These are phyloP conservation scores for Eptatretus atami DNA, from an alignment of 2,797 vertebrate species.

Conservation along the genomic window DNA sequence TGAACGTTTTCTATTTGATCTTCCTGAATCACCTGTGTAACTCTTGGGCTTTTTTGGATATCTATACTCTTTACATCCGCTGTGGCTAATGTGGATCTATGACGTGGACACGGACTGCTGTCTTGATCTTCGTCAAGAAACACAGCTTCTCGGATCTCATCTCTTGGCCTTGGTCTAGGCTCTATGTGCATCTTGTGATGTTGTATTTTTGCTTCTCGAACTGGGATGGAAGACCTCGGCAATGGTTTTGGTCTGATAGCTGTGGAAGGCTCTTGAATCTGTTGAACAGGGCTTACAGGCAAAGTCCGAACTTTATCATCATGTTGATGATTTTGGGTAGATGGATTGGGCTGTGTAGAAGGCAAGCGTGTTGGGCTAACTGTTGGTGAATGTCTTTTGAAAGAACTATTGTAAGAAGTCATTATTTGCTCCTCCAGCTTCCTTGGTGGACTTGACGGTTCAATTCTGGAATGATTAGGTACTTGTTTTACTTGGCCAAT, in stretches of 20 bases:
- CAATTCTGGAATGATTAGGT: neutral
- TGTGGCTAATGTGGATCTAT: neutral
- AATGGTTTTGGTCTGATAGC: neutral
- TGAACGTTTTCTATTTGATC: conserved; percentile 2
- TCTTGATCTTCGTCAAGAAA: conserved; percentile 5
- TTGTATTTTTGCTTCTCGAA: neutral
- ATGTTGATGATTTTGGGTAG: too few relatives aligned
- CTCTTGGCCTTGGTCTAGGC: neutral
- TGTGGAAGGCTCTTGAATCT: too few relatives aligned
- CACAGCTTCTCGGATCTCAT: neutral
- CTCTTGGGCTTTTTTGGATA: conserved; percentile 4
- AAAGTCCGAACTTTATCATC: too few relatives aligned
- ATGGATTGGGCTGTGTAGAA: too few relatives aligned
- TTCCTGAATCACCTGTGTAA: conserved; percentile 1
- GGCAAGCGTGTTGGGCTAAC: too few relatives aligned
- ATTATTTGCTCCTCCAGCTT: too few relatives aligned
- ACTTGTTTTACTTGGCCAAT: neutral
- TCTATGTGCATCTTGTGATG: neutral
- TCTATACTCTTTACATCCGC: neutral
- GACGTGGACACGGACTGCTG: neutral
- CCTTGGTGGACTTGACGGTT: neutral
- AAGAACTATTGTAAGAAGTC: too few relatives aligned
- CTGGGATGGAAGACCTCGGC: conserved; percentile 3
- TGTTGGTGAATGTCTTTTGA: too few relatives aligned
- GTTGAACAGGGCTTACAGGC: too few relatives aligned